These are phyloP conservation scores for Nestor notabilis DNA, from an alignment of 2,113 vertebrate species.

Conservation along the genomic window DNA sequence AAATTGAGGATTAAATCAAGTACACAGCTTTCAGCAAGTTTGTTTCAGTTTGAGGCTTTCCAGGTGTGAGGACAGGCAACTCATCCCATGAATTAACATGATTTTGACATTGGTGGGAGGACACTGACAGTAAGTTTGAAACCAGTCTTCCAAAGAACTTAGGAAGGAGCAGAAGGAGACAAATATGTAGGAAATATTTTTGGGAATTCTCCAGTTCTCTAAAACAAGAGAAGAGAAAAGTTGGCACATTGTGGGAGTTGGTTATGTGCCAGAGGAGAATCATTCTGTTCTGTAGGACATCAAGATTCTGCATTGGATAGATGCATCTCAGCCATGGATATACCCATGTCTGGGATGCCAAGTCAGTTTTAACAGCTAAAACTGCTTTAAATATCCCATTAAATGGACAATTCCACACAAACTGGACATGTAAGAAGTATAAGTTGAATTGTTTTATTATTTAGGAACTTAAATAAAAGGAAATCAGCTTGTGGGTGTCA, in stretches of 20 bases:
- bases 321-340: neutral
- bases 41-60: neutral
- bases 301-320: neutral
- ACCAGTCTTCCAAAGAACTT: neutral
- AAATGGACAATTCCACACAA: neutral
- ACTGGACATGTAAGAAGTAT: neutral
- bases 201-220: slow-evolving; percentile 2
- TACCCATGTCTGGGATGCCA: neutral
- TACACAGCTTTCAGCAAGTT: neutral
- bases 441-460: neutral
- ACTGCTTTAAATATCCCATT: neutral
- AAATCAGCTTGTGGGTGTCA: neutral
- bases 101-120: neutral
- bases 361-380: neutral
- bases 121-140: neutral
- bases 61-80: neutral
- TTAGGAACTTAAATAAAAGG: neutral
- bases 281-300: neutral
- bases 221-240: slow-evolving; percentile 5
- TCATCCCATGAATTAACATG: neutral
- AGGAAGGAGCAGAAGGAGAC: slow-evolving; percentile 10
- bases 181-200: neutral
- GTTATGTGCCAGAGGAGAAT: neutral
- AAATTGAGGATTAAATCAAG: neutral
- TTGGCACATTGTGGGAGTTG: neutral